Percentiles rank a stretch among this genome's conserved stretches.
phyloP scores from a whole-genome alignment of 2,113 vertebrate genomes.

The Mola mola region DNA sequence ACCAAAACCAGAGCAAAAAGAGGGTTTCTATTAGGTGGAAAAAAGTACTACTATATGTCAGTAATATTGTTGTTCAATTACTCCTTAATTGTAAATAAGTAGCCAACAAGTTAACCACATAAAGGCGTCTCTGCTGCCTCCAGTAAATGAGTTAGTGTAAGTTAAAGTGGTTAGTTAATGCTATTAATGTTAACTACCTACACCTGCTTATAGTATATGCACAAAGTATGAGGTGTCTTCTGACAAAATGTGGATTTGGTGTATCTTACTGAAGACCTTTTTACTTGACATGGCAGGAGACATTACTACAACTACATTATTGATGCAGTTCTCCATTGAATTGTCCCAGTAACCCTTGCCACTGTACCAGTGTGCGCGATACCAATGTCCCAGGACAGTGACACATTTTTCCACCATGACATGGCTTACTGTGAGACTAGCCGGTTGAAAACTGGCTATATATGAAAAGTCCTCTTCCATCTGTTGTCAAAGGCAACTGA shows the following conservation, averaged over 20 bases:
- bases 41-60: no score
- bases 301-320: not conserved
- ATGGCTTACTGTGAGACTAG: not conserved
- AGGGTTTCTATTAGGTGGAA: no score
- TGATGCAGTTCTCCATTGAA: not conserved
- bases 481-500: not conserved
- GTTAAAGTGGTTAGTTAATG: no score
- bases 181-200: no score
- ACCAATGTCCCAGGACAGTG: not conserved
- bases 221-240: not conserved
- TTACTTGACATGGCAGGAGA: not conserved
- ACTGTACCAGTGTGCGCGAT: no score
- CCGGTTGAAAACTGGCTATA: not conserved
- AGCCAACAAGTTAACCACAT: not conserved
- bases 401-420: slow-evolving; percentile 10
- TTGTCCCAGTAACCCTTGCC: not conserved
- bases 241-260: not conserved
- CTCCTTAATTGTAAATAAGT: no score
- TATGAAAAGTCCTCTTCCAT: not conserved
- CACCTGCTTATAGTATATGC: no score
- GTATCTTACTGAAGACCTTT: not conserved
- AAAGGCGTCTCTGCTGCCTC: no score
- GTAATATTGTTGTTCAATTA: no score
- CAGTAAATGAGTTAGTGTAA: no score
- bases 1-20: no score